Evolutionary conservation across 2,888 invertebrate genomes (phyloP).

Genomic region (Drosophila ezoana): DNA sequence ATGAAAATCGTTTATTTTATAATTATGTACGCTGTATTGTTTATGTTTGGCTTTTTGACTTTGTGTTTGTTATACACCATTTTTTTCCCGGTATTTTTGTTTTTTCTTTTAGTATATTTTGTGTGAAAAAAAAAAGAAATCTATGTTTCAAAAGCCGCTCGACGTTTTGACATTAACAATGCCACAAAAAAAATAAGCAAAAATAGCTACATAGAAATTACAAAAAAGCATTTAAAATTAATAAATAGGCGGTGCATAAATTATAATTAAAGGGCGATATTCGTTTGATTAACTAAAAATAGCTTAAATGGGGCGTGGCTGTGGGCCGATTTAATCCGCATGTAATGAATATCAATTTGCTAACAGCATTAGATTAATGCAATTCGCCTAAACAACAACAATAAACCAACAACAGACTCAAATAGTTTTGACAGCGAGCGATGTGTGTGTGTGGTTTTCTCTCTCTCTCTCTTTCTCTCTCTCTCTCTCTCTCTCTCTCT

Average conservation of each 20-base stretch:
- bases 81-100: neutral
- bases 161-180: conserved; percentile 57
- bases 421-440: neutral
- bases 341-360: conserved; percentile 65
- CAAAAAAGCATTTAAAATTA: conserved; percentile 27
- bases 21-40: conserved; percentile 11
- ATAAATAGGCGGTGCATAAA: conserved; percentile 54
- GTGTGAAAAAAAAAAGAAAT: conserved; percentile 33
- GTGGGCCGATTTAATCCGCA: conserved; percentile 12
- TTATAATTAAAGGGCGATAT: conserved; percentile 71
- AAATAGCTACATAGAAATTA: neutral
- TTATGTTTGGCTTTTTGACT: conserved; percentile 5
- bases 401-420: neutral
- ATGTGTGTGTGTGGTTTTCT: too few species aligned
- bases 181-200: conserved; percentile 42
- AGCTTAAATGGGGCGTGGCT: conserved; percentile 1
- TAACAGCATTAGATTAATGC: conserved; percentile 65
- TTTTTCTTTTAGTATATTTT: neutral
- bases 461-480: too few species aligned
- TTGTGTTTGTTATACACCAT: conserved; percentile 16
- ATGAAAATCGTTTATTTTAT: conserved; percentile 27
- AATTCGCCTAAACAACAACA: conserved; percentile 33
- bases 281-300: conserved; percentile 58
- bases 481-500: too few species aligned
- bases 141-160: conserved; percentile 53